Percentiles rank a stretch among this genome's conserved stretches.
Conservation (phyloP, 2,888 invertebrate genomes). For the Rhopalosiphum nymphaeae region DNA sequence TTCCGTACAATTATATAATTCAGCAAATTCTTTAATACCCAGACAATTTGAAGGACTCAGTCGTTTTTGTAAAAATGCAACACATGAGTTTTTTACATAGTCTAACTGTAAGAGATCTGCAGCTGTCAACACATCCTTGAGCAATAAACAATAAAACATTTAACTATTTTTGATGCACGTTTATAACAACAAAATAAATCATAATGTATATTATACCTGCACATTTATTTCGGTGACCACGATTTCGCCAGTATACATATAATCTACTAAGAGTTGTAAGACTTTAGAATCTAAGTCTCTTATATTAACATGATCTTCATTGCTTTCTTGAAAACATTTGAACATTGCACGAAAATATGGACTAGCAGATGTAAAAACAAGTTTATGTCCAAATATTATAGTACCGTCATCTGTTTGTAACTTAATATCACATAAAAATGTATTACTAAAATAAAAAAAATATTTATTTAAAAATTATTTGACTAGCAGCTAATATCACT, state of each 20-base stretch:
- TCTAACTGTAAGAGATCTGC: neutral
- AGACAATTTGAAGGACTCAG: neutral
- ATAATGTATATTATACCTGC: neutral
- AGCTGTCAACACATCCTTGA: neutral
- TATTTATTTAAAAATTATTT: neutral
- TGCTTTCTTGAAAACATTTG: neutral
- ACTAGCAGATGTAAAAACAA: neutral
- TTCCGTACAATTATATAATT: neutral
- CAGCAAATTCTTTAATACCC: neutral
- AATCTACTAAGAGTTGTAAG: neutral
- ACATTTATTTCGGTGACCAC: neutral
- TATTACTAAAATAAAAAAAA: neutral
- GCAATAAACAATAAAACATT: neutral
- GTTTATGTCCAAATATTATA: neutral
- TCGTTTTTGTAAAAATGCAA: neutral
- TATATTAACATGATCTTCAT: neutral
- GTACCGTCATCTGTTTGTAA: neutral
- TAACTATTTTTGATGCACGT: neutral
- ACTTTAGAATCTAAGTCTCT: neutral
- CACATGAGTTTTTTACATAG: neutral
- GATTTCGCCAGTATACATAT: neutral
- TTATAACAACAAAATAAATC: neutral
- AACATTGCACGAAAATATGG: neutral
- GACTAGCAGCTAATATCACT: rapidly evolving
- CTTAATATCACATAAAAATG: neutral